Percentiles rank a stretch among this genome's conserved stretches.
Evolutionary conservation across 2,888 invertebrate species (phyloP).

Genomic region (Scaptomyza flava): DNA sequence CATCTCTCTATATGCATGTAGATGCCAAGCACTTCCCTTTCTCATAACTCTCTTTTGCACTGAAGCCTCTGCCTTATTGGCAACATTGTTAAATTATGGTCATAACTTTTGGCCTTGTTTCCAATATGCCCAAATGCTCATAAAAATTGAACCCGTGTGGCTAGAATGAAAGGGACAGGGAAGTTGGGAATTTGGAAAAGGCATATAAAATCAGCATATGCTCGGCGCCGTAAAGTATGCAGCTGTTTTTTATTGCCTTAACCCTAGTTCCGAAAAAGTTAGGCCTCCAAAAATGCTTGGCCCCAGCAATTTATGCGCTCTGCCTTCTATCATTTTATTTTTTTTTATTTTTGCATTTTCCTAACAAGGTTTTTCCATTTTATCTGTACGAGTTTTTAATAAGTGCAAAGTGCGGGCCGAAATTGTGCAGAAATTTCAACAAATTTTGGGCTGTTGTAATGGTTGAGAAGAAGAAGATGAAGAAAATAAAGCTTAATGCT

Average conservation of each 20-base stretch:
- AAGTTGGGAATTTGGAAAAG: background rate
- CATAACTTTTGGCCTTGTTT: slow-evolving; percentile 75
- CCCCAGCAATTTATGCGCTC: slow-evolving; percentile 63
- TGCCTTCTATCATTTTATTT: background rate
- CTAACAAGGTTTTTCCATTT: slow-evolving; percentile 47
- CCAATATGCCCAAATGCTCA: slow-evolving; percentile 74
- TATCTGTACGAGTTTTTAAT: slow-evolving; percentile 72
- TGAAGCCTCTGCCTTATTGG: slow-evolving; percentile 40
- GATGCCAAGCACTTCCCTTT: background rate
- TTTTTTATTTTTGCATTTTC: background rate
- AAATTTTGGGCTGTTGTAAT: slow-evolving; percentile 49
- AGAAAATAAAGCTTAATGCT: slow-evolving; percentile 36
- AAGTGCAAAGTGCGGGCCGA: slow-evolving; percentile 73
- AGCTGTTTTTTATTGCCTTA: slow-evolving; percentile 71
- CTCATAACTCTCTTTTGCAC: slow-evolving; percentile 11
- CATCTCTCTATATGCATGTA: background rate
- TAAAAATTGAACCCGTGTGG: slow-evolving; percentile 73
- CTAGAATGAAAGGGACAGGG: slow-evolving; percentile 8
- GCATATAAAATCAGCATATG: slow-evolving; percentile 73
- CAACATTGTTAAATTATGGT: slow-evolving; percentile 66
- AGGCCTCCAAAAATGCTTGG: slow-evolving; percentile 50
- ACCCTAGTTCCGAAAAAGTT: slow-evolving; percentile 66
- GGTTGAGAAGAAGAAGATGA: slow-evolving; percentile 3
- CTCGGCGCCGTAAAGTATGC: slow-evolving; percentile 70
- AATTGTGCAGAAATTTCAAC: slow-evolving; percentile 49